These are phyloP conservation scores for Hemibagrus wyckioides DNA, from an alignment of 2,113 vertebrate species.

Conservation along the genomic window DNA sequence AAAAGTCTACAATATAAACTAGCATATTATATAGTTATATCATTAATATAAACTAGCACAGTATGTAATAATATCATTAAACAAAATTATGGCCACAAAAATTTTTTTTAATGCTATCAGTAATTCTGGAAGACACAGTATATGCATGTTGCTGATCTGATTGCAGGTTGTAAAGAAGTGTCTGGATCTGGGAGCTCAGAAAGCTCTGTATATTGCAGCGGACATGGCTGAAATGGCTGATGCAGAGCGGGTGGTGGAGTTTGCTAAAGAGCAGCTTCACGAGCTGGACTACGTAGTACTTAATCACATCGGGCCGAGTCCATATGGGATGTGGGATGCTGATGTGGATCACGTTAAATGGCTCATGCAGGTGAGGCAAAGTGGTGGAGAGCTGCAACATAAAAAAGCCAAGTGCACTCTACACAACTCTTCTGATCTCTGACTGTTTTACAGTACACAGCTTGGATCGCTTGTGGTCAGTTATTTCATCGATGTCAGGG, in stretches of 20 bases:
- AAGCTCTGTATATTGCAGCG: conserved; percentile 74
- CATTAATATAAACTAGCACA: not conserved
- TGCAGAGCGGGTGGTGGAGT: conserved; percentile 75
- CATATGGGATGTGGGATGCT: conserved; percentile 74
- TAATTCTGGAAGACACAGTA: not conserved
- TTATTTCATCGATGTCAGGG: not conserved
- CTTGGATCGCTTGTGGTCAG: not conserved
- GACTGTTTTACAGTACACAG: not conserved
- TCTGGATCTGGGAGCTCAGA: conserved; percentile 78
- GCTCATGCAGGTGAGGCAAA: conserved; percentile 79
- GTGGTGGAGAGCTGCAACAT: not conserved
- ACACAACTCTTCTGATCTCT: not conserved
- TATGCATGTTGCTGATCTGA: conserved; percentile 8
- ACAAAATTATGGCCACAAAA: not conserved
- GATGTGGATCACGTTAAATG: conserved; percentile 74
- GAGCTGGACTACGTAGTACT: conserved; percentile 84
- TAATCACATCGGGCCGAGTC: conserved; percentile 78
- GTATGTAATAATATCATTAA: not conserved
- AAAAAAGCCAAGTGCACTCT: not conserved
- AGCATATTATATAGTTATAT: too few species aligned
- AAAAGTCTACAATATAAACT: not conserved
- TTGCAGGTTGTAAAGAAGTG: conserved; percentile 82
- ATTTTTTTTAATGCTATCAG: too few species aligned
- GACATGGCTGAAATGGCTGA: conserved; percentile 79
- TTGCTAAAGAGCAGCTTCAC: conserved; percentile 80